Conservation (phyloP, 2,797 vertebrate genomes). For the Arctocebus calabarensis region DNA sequence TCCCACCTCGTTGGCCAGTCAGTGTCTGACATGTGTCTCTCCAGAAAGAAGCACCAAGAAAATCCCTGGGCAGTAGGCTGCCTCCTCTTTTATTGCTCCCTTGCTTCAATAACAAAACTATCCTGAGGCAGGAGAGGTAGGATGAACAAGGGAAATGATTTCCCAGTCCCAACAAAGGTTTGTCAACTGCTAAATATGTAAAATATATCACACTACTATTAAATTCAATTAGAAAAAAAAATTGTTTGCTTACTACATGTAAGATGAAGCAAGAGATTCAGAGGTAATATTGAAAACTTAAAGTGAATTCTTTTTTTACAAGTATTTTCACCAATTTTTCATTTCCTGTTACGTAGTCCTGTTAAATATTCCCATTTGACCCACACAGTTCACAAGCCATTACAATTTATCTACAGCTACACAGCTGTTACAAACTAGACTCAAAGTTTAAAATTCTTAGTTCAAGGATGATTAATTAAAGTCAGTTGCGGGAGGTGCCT, state of each 20-base stretch:
- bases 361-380: conserved; percentile 23
- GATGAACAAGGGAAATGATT: neutral
- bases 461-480: conserved; percentile 42
- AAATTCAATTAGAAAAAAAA: conserved; percentile 7
- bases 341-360: conserved; percentile 15
- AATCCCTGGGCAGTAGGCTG: neutral
- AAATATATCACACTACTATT: conserved; percentile 22
- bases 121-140: neutral
- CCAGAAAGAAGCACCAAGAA: conserved; percentile 8
- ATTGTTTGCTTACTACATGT: neutral
- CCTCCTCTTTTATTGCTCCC: conserved; percentile 22
- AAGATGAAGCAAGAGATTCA: neutral
- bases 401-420: neutral
- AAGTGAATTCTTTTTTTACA: neutral
- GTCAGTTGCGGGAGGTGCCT: neutral
- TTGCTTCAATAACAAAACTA: conserved; percentile 3
- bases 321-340: conserved; percentile 48
- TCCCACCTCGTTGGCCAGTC: neutral
- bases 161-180: neutral
- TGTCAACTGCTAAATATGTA: neutral
- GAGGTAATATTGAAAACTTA: neutral
- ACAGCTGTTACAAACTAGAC: neutral
- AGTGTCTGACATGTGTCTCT: neutral
- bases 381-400: neutral
- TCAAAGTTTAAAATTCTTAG: conserved; percentile 10